Evolutionary conservation across 30 jellyfish, hydroid and myxozoan genomes (phyloP).

Genomic region (Aurelia sp.): DNA sequence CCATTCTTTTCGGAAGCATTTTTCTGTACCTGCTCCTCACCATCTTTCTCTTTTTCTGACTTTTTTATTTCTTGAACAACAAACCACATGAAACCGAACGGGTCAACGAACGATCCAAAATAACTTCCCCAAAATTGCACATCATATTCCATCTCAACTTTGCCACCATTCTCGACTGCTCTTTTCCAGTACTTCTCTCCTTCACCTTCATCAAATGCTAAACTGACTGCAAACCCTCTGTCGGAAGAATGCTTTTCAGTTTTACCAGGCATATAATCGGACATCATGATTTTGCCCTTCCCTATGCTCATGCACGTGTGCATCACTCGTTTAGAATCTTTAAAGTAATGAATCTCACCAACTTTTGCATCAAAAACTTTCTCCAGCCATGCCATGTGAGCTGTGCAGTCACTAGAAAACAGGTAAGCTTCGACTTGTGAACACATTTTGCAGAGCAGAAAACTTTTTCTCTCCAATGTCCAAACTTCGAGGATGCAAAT

Average conservation of each 20-base stretch:
- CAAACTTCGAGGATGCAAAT: too few species aligned
- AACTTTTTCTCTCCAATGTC: too few species aligned
- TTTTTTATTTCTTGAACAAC: slow-evolving; percentile 17
- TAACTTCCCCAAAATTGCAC: slow-evolving; percentile 66
- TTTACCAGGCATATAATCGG: slow-evolving; percentile 47
- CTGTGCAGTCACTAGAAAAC: slow-evolving; percentile 39
- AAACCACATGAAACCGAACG: slow-evolving; percentile 51
- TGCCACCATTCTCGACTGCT: slow-evolving; percentile 47
- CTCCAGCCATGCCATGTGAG: slow-evolving; percentile 54
- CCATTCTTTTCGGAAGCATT: too few species aligned
- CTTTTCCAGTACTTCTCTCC: slow-evolving; percentile 52
- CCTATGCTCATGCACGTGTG: slow-evolving; percentile 51
- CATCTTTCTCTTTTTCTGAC: not conserved
- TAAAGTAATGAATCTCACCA: slow-evolving; percentile 37
- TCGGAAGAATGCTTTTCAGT: slow-evolving; percentile 28
- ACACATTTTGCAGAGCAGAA: slow-evolving; percentile 6
- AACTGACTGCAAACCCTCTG: slow-evolving; percentile 42
- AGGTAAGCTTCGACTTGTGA: slow-evolving; percentile 30
- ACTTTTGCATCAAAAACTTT: slow-evolving; percentile 51
- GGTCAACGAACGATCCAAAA: slow-evolving; percentile 59
- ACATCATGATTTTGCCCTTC: slow-evolving; percentile 53
- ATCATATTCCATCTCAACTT: slow-evolving; percentile 22
- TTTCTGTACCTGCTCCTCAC: not conserved
- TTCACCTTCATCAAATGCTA: slow-evolving; percentile 24
- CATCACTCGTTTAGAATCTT: slow-evolving; percentile 41